phyloP scores from a whole-genome alignment of 1,140 invertebrate species.

The Notospermus geniculatus region DNA sequence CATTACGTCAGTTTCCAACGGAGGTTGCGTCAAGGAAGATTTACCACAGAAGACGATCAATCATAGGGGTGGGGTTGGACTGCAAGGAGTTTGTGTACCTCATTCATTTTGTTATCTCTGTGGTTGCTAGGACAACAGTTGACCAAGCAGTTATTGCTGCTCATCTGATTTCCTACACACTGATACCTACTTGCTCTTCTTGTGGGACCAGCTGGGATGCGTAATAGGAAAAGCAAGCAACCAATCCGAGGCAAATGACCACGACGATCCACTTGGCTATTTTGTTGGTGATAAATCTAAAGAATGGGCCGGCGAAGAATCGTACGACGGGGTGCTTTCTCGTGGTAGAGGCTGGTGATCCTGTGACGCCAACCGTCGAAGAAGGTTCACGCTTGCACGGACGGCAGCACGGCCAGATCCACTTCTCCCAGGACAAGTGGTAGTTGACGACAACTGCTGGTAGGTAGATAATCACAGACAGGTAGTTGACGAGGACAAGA shows the following conservation, averaged over 20 bases:
- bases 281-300: constrained; percentile 20
- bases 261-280: constrained; percentile 27
- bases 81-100: too few relatives aligned
- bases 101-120: too few relatives aligned
- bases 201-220: constrained; percentile 35
- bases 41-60: too few relatives aligned
- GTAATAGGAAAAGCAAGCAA: constrained; percentile 31
- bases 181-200: constrained; percentile 40
- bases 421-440: constrained; percentile 18
- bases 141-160: too few relatives aligned
- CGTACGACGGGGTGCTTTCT: constrained; percentile 28
- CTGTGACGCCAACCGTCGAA: not conserved
- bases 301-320: constrained; percentile 22
- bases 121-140: too few relatives aligned
- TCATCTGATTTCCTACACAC: too few relatives aligned
- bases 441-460: constrained; percentile 16
- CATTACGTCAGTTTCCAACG: too few relatives aligned
- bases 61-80: too few relatives aligned
- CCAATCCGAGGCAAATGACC: constrained; percentile 18
- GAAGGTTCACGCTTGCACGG: not conserved
- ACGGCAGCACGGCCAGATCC: constrained; percentile 17
- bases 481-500: constrained; percentile 19
- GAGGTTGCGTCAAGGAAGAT: too few relatives aligned
- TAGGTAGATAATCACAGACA: constrained; percentile 20
- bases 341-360: not conserved